Base-by-base conservation (phyloP, 1,140 invertebrate genomes). In the Drosophila parvula region DNA sequence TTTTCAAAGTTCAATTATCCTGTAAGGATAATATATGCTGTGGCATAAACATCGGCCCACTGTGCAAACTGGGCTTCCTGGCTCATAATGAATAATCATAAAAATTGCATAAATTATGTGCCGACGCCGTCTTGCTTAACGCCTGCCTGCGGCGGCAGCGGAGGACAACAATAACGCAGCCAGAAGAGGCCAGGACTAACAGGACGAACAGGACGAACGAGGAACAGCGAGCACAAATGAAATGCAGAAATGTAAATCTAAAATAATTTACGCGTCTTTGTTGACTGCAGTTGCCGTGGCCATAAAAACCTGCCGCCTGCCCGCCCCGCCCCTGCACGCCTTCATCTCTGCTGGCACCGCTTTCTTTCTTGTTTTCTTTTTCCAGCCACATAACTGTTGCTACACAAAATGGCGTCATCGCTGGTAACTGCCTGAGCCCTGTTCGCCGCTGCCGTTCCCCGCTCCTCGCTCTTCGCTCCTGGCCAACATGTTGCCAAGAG, bases 211-310 rank as follows among this genome's bases (percentile, higher is more conserved):
- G 28, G 47, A 32, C 28, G n/a, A 11, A 36, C 14, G 38, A 68
- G 68, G 57, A 51, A 40, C 43, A 30, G 40, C 38, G 41, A 16
- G 83, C 79, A 75, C 80, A 88, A 88, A 88, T 89, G 84, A 89
- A 88, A 88, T 88, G 84, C 84, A 84, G 85, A 89, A 89, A 89
- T 89, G 84, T 85, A 89, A 89, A 89, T 89, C 84, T 89, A 90
- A 89, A 89, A 89, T 89, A 89, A 89, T 89, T 89, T 89, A 89
- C 84, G 84, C 84, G 78, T 90, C 85, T 89, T 89, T 90, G 85
- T 84, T 89, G 83, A 89, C 82, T 86, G 82, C 83, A 88, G 81
- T 82, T 82, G 69, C 82, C 60, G 68, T 76, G 75, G 70, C 79
- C 70, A 82, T 86, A 79, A 86, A 85, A 85, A 88, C 83, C 83